Evolutionary conservation across 1,140 invertebrate species (phyloP).

Genomic region (Penaeus chinensis): DNA sequence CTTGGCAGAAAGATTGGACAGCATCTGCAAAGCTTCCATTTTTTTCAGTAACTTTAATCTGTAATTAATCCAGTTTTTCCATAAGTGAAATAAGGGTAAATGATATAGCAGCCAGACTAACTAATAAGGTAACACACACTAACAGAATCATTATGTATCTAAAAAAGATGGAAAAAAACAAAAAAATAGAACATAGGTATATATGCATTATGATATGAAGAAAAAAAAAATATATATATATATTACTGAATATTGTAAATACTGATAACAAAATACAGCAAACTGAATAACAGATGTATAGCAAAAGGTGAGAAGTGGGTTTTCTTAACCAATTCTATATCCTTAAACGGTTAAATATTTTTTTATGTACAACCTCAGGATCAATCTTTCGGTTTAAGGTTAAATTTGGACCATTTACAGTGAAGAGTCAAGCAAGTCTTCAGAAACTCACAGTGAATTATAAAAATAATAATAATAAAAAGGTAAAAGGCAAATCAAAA

Average conservation of each 20-base stretch:
- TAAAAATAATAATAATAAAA: constrained; percentile 25
- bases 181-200: constrained; percentile 3
- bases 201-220: too few relatives aligned
- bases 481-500: constrained; percentile 13
- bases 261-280: too few relatives aligned
- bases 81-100: constrained; percentile 22
- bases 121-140: constrained; percentile 6
- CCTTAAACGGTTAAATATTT: too few relatives aligned
- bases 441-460: constrained; percentile 18
- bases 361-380: too few relatives aligned
- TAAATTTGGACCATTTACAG: too few relatives aligned
- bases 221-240: too few relatives aligned
- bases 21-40: constrained; percentile 9
- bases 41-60: neutral
- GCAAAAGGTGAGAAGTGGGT: too few relatives aligned
- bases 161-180: neutral
- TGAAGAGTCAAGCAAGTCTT: constrained; percentile 25
- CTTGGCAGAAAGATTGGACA: neutral
- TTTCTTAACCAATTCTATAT: too few relatives aligned
- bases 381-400: too few relatives aligned
- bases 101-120: constrained; percentile 47
- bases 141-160: neutral
- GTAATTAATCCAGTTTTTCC: constrained; percentile 1
- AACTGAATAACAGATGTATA: too few relatives aligned
- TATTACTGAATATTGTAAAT: too few relatives aligned